Evolutionary conservation across 2,888 invertebrate genomes (phyloP).

Genomic region (Papilio protenor): DNA sequence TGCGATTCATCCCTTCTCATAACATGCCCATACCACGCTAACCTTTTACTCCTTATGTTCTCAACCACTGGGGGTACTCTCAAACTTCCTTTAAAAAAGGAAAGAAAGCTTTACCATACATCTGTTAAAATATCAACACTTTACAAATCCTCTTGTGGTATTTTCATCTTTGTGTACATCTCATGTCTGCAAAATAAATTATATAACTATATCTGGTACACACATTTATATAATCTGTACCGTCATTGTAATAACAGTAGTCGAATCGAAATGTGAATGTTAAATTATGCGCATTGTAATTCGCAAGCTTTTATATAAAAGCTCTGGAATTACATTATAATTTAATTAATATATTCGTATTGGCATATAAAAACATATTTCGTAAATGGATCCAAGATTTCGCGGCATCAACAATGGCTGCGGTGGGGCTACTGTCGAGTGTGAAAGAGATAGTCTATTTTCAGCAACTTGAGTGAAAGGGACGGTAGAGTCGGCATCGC

Average conservation of each 20-base stretch:
- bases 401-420: constrained; percentile 49
- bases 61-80: too few relatives aligned
- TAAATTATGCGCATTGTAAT: constrained; percentile 37
- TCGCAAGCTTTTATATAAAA: constrained; percentile 32
- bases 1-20: too few relatives aligned
- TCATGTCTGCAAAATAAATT: background rate
- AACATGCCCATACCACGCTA: too few relatives aligned
- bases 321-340: constrained; percentile 33
- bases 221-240: constrained; percentile 34
- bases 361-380: constrained; percentile 46
- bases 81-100: too few relatives aligned
- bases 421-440: constrained; percentile 51
- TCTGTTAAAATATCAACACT: background rate
- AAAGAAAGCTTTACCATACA: too few relatives aligned
- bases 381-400: constrained; percentile 48
- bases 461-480: constrained; percentile 35
- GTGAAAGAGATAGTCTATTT: constrained; percentile 43
- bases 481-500: constrained; percentile 59
- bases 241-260: constrained; percentile 33
- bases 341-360: constrained; percentile 38
- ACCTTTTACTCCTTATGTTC: too few relatives aligned
- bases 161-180: background rate
- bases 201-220: background rate
- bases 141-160: background rate
- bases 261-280: constrained; percentile 32